Base-by-base conservation (phyloP, 2,888 invertebrate genomes). In the Lithophane socia region DNA sequence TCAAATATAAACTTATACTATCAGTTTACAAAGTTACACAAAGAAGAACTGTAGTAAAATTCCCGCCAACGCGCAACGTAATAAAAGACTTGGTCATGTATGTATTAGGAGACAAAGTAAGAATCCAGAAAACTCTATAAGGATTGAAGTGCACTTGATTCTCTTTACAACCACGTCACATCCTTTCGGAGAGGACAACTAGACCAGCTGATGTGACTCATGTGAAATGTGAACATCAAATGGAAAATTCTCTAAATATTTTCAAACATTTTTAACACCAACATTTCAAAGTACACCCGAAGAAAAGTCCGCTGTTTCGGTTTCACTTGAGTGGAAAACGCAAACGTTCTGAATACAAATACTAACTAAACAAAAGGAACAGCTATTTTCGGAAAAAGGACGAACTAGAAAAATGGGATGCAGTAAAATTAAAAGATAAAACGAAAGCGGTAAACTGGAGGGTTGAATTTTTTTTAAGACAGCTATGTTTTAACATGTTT, bases 281-380 rank as follows among this genome's bases (percentile, higher is more conserved):
- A 68, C 56, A 63, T 42, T 47, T 77, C 58, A 65, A 72, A 80
- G 79, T 70, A 72, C 44, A 78, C 65, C 16, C 56, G 44, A 60
- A 52, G 24, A 71, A 80, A 77, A 61, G 44, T 71, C 47, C 5
- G 52, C 44, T 68, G 65, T 74, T 79, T 77, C 68, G 60, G 54
- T 79, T 79, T 67, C 69, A 77, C 42, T 81, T 69, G 42, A 83
- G 73, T 71, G 73, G 49, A 75, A 82, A 81, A 77, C 63, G 75
- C 58, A 49, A 79, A 68, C 66, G 77, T 44, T 74, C 60, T 56
- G 84, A 82, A 85, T 85, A 82, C 82, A 82, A 85, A 80, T 82
- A 87, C 24, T n/a, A n/a, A n/a, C n/a, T n/a, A n/a, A 77, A 66
- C 70, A 73, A 73, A 73, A 68, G 49, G 13, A 63, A 69, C 29